Base-by-base conservation (phyloP, 1,140 invertebrate species). In the Aphelinus atriplicis region DNA sequence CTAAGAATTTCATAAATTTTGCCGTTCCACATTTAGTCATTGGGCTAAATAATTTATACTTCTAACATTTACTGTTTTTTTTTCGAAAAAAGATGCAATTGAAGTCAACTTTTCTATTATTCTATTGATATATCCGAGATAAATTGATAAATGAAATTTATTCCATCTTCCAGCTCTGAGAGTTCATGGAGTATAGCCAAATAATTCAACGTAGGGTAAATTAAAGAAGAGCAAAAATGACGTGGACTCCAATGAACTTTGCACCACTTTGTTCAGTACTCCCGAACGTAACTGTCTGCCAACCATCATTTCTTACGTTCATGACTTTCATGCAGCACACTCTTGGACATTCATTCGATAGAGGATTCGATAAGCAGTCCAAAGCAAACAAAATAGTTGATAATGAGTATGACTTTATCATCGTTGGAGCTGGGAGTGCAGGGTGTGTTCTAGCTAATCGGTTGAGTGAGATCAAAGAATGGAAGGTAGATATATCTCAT, bases 361-460 rank as follows among this genome's bases (percentile, higher is more conserved):
- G 6, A 0, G 1, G 47, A 4, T 68, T 57, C 7, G 7, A 48
- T 43, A 60, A 48, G 10, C 26, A 10, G 4, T 1, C n/a, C 5
- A 9, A 9, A 10, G 46, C 7, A 55, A 47, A 57, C 46, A 10
- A 61, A 7, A 2, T 3, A 1, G 2, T 9, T 42, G 64, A 55
- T n/a, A 9, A 53, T 42, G 56, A 55, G 7, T 67, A 67, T 42
- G 72, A 73, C 67, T 73, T 73, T 53, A 67, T 66, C 7, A 73
- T 73, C n/a, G 62, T 65, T 2, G 71, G 62, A 9, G 63, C 62
- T 42, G 71, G 71, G 2, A 58, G 56, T 47, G 72, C 72, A 10
- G 71, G 71, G 7, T 73, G 61, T 58, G 71, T 73, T 58, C 1
- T 73, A 0, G 71, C 71, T 48, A 73, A 66, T 58, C 71, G 71